A percentile compares a stretch with the other conserved stretches of the same genome.
Conservation (phyloP, 2,113 vertebrate species). For the Chamaea fasciata region DNA sequence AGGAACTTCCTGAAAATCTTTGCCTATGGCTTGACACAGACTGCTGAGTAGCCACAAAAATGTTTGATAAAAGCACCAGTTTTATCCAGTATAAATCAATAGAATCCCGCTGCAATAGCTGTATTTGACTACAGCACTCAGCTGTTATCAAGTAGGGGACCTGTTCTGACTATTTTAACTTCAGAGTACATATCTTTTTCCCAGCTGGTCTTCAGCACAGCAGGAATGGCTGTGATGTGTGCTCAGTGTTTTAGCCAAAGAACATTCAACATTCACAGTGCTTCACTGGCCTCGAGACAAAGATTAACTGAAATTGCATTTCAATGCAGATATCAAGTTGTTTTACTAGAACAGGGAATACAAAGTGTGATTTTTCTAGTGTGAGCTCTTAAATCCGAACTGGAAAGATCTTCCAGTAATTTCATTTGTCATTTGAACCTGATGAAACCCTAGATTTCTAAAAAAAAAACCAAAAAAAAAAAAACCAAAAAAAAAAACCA, state of each 20-base stretch:
- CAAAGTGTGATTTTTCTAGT: neutral
- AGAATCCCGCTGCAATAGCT: slow-evolving; percentile 24
- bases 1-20: slow-evolving; percentile 61
- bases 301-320: neutral
- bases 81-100: slow-evolving; percentile 63
- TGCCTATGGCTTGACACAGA: slow-evolving; percentile 52
- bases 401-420: neutral
- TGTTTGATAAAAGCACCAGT: slow-evolving; percentile 56
- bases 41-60: slow-evolving; percentile 62
- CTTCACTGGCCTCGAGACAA: neutral
- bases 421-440: neutral
- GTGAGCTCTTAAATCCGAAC: neutral
- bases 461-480: neutral
- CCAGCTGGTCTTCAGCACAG: slow-evolving; percentile 34
- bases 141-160: slow-evolving; percentile 38
- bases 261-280: neutral
- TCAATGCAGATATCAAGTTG: neutral
- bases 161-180: slow-evolving; percentile 42
- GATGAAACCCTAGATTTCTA: neutral
- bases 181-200: neutral
- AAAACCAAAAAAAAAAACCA: too few species aligned
- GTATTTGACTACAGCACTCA: slow-evolving; percentile 17
- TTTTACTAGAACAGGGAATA: neutral
- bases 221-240: neutral
- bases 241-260: slow-evolving; percentile 35